A percentile compares a stretch with the other conserved stretches of the same genome.
Evolutionary conservation across 2,113 vertebrate species (phyloP).

Genomic region (Anarhynchus alexandrinus): DNA sequence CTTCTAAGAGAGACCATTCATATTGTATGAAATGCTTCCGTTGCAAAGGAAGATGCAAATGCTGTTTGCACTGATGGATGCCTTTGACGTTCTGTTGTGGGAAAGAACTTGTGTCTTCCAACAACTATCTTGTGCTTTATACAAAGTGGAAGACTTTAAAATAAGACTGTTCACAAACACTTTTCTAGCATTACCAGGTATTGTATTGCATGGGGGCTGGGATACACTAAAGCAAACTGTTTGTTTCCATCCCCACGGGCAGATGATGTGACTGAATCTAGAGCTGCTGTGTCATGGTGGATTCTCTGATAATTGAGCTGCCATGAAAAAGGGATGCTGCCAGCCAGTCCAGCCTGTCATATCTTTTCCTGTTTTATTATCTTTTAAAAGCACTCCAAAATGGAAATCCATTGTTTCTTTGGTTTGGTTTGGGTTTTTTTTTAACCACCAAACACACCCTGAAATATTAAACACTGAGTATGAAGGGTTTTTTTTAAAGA

Average conservation of each 20-base stretch:
- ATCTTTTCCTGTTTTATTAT: neutral
- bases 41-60: neutral
- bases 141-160: neutral
- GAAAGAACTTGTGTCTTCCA: neutral
- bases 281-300: neutral
- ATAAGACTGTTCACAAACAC: neutral
- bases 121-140: neutral
- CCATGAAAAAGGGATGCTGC: neutral
- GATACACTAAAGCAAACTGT: neutral
- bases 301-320: neutral
- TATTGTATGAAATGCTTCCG: neutral
- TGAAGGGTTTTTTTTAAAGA: neutral
- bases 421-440: too few relatives aligned
- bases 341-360: neutral
- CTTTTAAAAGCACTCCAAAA: neutral
- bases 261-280: neutral
- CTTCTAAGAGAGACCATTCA: neutral
- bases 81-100: neutral
- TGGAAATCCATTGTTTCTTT: neutral
- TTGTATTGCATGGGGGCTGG: neutral
- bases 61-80: neutral
- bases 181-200: neutral
- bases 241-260: neutral
- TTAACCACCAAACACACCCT: neutral
- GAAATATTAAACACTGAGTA: neutral